Conservation (phyloP, 2,888 invertebrate genomes). For the Drosophila birchii region DNA sequence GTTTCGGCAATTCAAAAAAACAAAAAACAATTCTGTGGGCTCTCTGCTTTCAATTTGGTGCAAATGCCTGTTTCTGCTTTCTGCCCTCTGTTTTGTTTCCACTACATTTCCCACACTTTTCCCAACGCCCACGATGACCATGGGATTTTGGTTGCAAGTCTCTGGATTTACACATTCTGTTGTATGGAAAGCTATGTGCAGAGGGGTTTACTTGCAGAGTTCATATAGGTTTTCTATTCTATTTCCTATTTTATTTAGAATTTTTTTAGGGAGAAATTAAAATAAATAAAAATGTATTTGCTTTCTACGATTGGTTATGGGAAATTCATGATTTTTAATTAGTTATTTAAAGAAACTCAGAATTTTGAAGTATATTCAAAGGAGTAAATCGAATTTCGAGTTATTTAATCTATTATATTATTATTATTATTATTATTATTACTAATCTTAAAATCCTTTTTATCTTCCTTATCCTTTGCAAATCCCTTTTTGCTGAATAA, state of each 20-base stretch:
- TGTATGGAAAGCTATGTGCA: slow-evolving; percentile 6
- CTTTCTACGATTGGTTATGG: not conserved
- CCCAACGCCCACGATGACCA: slow-evolving; percentile 31
- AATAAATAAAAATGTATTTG: not conserved
- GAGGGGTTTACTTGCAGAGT: not conserved
- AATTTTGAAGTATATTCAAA: no score
- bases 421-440: no score
- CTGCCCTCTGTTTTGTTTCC: slow-evolving; percentile 29
- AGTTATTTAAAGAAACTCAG: not conserved
- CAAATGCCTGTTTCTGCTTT: slow-evolving; percentile 31
- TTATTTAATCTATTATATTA: no score
- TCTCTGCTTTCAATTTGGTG: slow-evolving; percentile 41
- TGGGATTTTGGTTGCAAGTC: slow-evolving; percentile 36
- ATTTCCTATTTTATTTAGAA: not conserved
- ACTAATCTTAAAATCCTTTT: not conserved
- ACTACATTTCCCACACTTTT: slow-evolving; percentile 36
- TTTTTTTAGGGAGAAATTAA: not conserved
- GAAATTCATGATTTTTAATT: not conserved
- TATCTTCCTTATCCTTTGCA: not conserved
- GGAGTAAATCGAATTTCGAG: no score
- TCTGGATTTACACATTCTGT: slow-evolving; percentile 30
- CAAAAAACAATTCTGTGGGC: slow-evolving; percentile 30
- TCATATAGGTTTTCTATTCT: not conserved
- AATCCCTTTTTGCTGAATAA: no score
- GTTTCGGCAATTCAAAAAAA: slow-evolving; percentile 28